Percentiles rank a stretch among this genome's conserved stretches.
phyloP scores from a whole-genome alignment of 2,888 invertebrate species.

The Scaeva pyrastri region DNA sequence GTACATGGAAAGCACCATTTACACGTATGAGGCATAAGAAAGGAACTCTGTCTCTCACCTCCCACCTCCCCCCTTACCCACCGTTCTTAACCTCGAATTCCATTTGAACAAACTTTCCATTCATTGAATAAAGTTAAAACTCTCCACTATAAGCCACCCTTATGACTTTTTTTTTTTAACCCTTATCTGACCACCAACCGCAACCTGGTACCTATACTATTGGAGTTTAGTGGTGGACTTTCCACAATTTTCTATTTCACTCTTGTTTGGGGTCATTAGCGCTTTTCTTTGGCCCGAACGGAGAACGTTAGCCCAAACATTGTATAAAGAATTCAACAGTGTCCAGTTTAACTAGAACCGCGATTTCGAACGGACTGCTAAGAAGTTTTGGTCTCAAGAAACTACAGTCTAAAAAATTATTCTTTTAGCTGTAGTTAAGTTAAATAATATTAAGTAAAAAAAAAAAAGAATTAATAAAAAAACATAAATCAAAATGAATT shows the following conservation, averaged over 20 bases:
- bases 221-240: conserved; percentile 45
- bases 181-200: conserved; percentile 27
- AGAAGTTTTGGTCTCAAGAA: conserved; percentile 7
- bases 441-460: background rate
- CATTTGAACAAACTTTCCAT: conserved; percentile 49
- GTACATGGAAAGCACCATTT: background rate
- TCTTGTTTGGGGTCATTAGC: conserved; percentile 62
- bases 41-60: too few species aligned
- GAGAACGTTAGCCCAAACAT: conserved; percentile 18
- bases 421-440: background rate
- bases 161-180: conserved; percentile 15
- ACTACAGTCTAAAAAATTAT: background rate
- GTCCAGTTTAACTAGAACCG: conserved; percentile 81
- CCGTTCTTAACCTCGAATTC: conserved; percentile 27
- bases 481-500: conserved; percentile 77
- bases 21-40: background rate
- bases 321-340: conserved; percentile 68
- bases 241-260: conserved; percentile 48
- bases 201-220: too few species aligned
- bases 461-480: too few species aligned
- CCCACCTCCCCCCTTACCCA: background rate
- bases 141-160: conserved; percentile 46
- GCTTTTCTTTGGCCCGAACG: conserved; percentile 26
- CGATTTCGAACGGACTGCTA: conserved; percentile 77
- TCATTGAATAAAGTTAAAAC: conserved; percentile 48